Conservation (phyloP, 2,888 invertebrate species). For the Cryptops parisi region DNA sequence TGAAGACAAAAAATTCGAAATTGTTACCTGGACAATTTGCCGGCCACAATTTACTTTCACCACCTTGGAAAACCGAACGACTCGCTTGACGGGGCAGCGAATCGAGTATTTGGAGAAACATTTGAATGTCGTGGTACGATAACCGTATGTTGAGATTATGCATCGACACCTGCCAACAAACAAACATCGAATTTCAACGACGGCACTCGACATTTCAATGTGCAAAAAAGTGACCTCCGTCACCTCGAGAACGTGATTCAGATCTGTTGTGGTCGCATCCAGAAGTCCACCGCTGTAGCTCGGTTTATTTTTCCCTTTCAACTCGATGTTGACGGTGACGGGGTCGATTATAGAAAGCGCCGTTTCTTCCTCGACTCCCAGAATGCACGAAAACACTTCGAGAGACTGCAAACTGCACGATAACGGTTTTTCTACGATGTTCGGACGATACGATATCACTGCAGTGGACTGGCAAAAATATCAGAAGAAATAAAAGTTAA, state of each 20-base stretch:
- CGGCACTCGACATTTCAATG: no score
- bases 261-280: conserved; percentile 18
- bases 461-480: conserved; percentile 56
- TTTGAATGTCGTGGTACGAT: conserved; percentile 83
- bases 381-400: conserved; percentile 82
- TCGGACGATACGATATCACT: conserved; percentile 60
- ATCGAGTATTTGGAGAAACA: conserved; percentile 77
- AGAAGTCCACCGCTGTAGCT: conserved; percentile 4
- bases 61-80: conserved; percentile 23
- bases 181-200: no score
- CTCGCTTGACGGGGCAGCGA: conserved; percentile 61
- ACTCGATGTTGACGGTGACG: conserved; percentile 61
- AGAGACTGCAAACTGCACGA: conserved; percentile 73
- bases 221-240: neutral
- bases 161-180: conserved; percentile 27
- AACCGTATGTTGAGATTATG: conserved; percentile 60
- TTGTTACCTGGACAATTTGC: conserved; percentile 27
- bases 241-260: conserved; percentile 25
- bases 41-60: conserved; percentile 24
- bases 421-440: conserved; percentile 54
- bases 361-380: conserved; percentile 81
- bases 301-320: conserved; percentile 30
- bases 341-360: conserved; percentile 91
- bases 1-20: neutral
- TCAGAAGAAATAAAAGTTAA: no score